These are phyloP conservation scores for Acheta domesticus DNA, from an alignment of 2,888 invertebrate species.

Conservation along the genomic window DNA sequence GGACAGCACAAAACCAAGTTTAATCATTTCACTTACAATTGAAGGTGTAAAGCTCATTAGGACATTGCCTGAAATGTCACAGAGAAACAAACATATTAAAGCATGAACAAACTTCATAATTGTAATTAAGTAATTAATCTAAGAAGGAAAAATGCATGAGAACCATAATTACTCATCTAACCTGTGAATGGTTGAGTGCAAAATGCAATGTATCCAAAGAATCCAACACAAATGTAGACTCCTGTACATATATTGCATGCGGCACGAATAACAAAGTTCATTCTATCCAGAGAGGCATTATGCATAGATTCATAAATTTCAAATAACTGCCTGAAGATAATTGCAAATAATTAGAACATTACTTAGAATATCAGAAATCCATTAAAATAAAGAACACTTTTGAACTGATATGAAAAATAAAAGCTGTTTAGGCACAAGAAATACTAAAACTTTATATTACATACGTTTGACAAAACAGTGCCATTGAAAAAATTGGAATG, in stretches of 20 bases:
- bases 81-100: not conserved
- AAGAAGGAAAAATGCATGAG: too few relatives aligned
- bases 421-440: too few relatives aligned
- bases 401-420: too few relatives aligned
- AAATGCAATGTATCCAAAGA: slow-evolving; percentile 92
- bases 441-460: slow-evolving; percentile 41
- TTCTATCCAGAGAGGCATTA: slow-evolving; percentile 81
- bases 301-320: slow-evolving; percentile 89
- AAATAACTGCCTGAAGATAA: slow-evolving; percentile 71
- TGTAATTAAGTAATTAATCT: too few relatives aligned
- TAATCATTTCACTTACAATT: slow-evolving; percentile 81
- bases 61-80: slow-evolving; percentile 70
- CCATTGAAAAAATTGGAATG: slow-evolving; percentile 94
- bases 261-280: slow-evolving; percentile 81
- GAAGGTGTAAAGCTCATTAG: slow-evolving; percentile 81
- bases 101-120: too few relatives aligned
- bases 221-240: slow-evolving; percentile 87
- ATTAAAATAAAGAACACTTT: not conserved
- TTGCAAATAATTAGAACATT: not conserved
- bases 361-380: not conserved
- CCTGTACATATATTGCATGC: slow-evolving; percentile 88
- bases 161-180: slow-evolving; percentile 41
- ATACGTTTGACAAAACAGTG: slow-evolving; percentile 93
- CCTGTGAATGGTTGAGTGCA: slow-evolving; percentile 71
- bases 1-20: slow-evolving; percentile 91